Percentiles rank a stretch among this genome's conserved stretches.
Conservation (phyloP, 2,113 vertebrate genomes). For the Neopipo cinnamomea region DNA sequence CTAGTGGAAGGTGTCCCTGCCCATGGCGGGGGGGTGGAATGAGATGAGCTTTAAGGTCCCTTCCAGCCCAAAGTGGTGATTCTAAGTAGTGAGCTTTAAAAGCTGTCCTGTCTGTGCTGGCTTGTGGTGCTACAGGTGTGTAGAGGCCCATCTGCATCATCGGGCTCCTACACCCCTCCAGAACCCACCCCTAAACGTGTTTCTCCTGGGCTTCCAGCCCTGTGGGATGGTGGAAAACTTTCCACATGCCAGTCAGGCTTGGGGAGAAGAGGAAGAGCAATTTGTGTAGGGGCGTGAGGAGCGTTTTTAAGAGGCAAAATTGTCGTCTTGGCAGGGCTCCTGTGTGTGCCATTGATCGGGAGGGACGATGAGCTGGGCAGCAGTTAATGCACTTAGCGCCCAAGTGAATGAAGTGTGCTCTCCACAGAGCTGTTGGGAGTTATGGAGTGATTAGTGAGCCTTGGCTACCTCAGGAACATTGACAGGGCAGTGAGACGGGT, state of each 20-base stretch:
- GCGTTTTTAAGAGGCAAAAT: slow-evolving; percentile 24
- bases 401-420: neutral
- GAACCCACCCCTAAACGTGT: neutral
- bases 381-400: neutral
- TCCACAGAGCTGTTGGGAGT: neutral
- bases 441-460: neutral
- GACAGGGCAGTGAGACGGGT: neutral
- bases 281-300: neutral
- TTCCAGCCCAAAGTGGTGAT: neutral
- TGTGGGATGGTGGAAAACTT: neutral
- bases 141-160: too few species aligned
- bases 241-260: neutral
- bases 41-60: neutral
- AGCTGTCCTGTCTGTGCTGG: neutral
- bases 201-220: neutral
- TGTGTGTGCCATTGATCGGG: slow-evolving; percentile 29
- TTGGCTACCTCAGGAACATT: neutral
- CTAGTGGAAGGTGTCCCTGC: neutral
- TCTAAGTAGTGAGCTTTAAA: neutral
- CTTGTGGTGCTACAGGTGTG: fast-evolving
- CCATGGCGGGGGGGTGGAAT: neutral
- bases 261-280: neutral
- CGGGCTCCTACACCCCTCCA: neutral
- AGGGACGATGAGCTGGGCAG: slow-evolving; percentile 47
- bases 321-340: slow-evolving; percentile 55